Percentiles rank a stretch among this genome's conserved stretches.
Evolutionary conservation across 2,888 invertebrate species (phyloP).

Genomic region (Cancer borealis): DNA sequence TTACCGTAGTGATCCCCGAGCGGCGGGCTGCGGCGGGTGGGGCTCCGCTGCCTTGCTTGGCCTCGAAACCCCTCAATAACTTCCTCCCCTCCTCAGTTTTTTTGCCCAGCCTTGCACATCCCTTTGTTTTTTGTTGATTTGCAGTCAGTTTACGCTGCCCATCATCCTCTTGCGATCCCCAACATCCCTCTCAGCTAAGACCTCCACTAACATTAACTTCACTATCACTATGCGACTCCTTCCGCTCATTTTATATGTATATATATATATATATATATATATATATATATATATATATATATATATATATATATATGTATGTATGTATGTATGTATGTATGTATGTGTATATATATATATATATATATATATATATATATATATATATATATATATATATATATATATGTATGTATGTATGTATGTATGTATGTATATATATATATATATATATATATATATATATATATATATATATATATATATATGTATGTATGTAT

Average conservation of each 20-base stretch:
- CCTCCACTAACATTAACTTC: no score
- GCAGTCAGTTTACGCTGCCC: constrained; percentile 23
- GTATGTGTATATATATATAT: constrained; percentile 21
- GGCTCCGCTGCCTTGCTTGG: constrained; percentile 11
- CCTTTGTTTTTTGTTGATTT: constrained; percentile 22
- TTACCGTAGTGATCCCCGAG: constrained; percentile 57
- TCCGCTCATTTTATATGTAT: constrained; percentile 47
- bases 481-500: constrained; percentile 56
- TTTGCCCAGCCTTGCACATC: constrained; percentile 31
- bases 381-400: background rate
- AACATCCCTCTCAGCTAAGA: background rate
- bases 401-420: constrained; percentile 48
- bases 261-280: constrained; percentile 54
- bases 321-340: constrained; percentile 38
- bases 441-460: constrained; percentile 55
- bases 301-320: constrained; percentile 13
- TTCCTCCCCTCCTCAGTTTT: constrained; percentile 22
- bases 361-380: background rate
- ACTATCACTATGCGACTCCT: constrained; percentile 4
- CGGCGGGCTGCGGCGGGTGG: constrained; percentile 13
- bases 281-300: constrained; percentile 62
- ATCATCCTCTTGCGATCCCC: constrained; percentile 6
- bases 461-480: constrained; percentile 56
- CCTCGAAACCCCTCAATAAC: constrained; percentile 37
- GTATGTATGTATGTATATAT: constrained; percentile 57